Conservation (phyloP, 2,888 invertebrate genomes). For the Rhagophthalmus giganteus region DNA sequence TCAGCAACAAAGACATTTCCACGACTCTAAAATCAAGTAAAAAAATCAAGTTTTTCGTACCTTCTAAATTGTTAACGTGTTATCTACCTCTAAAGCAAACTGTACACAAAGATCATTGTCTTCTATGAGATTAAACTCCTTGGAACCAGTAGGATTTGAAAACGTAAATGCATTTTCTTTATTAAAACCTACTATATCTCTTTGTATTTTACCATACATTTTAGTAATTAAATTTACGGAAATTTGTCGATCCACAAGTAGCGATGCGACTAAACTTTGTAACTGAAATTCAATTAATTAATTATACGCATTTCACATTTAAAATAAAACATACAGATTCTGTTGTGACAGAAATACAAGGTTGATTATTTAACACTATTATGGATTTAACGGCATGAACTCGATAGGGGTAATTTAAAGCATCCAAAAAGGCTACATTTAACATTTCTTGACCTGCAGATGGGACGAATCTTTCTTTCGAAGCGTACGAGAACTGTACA, state of each 20-base stretch:
- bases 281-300: not conserved
- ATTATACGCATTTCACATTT: not conserved
- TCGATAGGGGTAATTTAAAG: slow-evolving; percentile 72
- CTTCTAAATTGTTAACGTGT: not conserved
- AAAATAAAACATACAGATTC: not conserved
- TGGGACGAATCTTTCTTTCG: slow-evolving; percentile 31
- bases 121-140: not conserved
- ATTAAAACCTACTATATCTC: slow-evolving; percentile 2
- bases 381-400: slow-evolving; percentile 74
- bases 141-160: not conserved
- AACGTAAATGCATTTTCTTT: not conserved
- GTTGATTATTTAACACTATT: slow-evolving; percentile 55
- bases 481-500: slow-evolving; percentile 47
- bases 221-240: slow-evolving; percentile 5
- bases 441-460: slow-evolving; percentile 11
- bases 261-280: not conserved
- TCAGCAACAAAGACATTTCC: slow-evolving; percentile 6
- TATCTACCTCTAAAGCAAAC: slow-evolving; percentile 4
- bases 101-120: not conserved
- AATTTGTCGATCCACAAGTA: not conserved
- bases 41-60: too few relatives aligned
- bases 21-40: slow-evolving; percentile 5
- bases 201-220: not conserved
- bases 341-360: not conserved
- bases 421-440: slow-evolving; percentile 63